Base-by-base conservation (phyloP, 2,888 invertebrate genomes). In the Biston betularia region DNA sequence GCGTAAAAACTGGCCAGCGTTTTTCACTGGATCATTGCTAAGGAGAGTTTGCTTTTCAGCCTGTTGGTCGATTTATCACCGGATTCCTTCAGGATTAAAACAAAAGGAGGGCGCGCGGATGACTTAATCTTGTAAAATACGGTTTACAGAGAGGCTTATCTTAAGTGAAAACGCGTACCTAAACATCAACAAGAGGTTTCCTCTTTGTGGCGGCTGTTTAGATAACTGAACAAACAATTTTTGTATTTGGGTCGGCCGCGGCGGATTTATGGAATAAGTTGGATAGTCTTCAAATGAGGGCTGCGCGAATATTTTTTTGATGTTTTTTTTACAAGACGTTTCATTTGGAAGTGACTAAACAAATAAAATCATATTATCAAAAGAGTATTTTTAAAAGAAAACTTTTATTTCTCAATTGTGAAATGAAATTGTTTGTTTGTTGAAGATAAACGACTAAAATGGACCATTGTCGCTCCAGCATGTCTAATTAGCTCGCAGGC, bases 71-170 rank as follows among this genome's bases (percentile, higher is more conserved):
- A 82, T 83, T 83, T 84, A 86, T 85, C 82, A 83, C 74, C 56
- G 79, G 82, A 81, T 84, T 79, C 79, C 75, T 75, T 79, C 68
- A 71, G 82, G 84, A 85, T 85, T 85, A 83, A 84, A 85, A 85
- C 83, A 84, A 85, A 82, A 79, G 78, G 75, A 69, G 73, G 79
- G 75, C 70, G 75, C 72, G 79, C 71, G 68, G 77, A 77, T 79
- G 83, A 80, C 82, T 83, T 86, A 84, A 85, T 86, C 85, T 85
- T 80, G 78, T 86, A 76, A 86, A 87, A 86, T 86, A 86, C 82
- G 82, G 81, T 79, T 76, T 77, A 73, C 65, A 71, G 74, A 76
- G 74, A 72, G 76, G 80, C 80, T 86, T 86, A 86, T 85, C 86
- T 86, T 77, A 82, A 86, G 84, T 83, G 83, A 84, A 85, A 86